Percentiles rank a stretch among this genome's conserved stretches.
Evolutionary conservation across 2,797 vertebrate species (phyloP).

Genomic region (Darevskia mixta): DNA sequence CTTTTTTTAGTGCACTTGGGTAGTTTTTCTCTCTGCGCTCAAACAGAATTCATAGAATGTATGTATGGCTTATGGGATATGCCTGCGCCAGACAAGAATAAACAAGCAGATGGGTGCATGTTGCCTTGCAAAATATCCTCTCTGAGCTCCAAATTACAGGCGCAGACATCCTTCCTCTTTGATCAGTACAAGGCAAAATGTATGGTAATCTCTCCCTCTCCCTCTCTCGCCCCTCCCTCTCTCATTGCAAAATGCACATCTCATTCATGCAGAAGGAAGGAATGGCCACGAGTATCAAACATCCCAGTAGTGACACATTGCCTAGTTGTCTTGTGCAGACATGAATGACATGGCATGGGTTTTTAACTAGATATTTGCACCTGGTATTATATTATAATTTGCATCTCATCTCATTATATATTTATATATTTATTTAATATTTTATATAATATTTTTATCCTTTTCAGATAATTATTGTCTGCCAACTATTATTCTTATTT

Average conservation of each 20-base stretch:
- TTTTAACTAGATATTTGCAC: slow-evolving; percentile 10
- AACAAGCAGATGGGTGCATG: not conserved
- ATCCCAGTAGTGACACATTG: no score
- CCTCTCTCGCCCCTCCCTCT: not conserved
- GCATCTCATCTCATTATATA: no score
- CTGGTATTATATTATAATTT: not conserved
- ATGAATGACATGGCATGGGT: accelerated
- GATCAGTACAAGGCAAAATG: slow-evolving; percentile 3
- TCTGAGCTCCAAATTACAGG: not conserved
- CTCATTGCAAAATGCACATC: not conserved
- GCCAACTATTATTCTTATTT: no score
- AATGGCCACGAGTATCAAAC: not conserved
- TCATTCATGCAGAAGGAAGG: not conserved
- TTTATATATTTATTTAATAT: no score
- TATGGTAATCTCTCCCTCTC: not conserved
- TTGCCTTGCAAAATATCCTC: not conserved
- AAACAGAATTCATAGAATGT: not conserved
- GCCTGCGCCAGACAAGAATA: not conserved
- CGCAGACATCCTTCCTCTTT: not conserved
- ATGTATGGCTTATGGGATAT: not conserved
- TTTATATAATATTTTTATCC: no score
- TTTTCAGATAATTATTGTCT: no score
- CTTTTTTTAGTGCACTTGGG: not conserved
- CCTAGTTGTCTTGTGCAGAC: not conserved
- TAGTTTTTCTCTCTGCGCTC: slow-evolving; percentile 6